Evolutionary conservation across 2,797 vertebrate genomes (phyloP), one percentile per base, ranked within the genome.

Genomic region (Dermochelys coriacea): DNA sequence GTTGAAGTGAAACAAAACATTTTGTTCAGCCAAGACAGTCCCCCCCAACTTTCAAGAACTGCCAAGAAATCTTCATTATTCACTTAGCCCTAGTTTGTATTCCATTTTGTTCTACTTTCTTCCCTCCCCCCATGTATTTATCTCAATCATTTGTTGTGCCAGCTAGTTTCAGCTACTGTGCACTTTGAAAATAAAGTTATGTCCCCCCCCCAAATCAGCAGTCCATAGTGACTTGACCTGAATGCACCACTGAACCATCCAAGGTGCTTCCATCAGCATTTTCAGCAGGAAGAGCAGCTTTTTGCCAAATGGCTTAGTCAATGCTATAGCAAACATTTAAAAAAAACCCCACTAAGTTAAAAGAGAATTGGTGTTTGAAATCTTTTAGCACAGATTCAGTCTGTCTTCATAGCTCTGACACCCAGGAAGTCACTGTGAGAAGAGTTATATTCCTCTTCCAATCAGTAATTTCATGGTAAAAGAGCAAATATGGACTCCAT

Each of bases 41-140:
- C 41, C 19, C 19, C 10, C 21, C n/a, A 23, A 41, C 19, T 71
- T 71, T 71, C 11, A 5, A 41, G 68, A 41, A 71, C n/a, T 71
- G 68, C n/a, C 37, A 71, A 25, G n/a, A 41, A 41, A 41, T 10
- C 21, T 71, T n/a, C 19, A 23, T 41, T 71, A 71, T 12, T 71
- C 68, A 37, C 21, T 71, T 12, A 41, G 37, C 37, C 37, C n/a
- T 23, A 71, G 68, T 41, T 23, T 23, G 11, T 12, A 71, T 71
- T 6, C 81, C 77, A 75, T 93, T 89, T 94, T 90, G 5, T 88
- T 95, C 75, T 80, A 12, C 6, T 93, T 82, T 84, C 88, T 41
- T 93, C 15, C 12, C 14, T 7, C 47, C 47, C 47, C 8, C 4
- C 79, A 27, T 59, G 71, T 61, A 87, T 95, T 95, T 91, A 78